Conservation (phyloP, 2,888 invertebrate species). For the Nemotelus pantherinus region DNA sequence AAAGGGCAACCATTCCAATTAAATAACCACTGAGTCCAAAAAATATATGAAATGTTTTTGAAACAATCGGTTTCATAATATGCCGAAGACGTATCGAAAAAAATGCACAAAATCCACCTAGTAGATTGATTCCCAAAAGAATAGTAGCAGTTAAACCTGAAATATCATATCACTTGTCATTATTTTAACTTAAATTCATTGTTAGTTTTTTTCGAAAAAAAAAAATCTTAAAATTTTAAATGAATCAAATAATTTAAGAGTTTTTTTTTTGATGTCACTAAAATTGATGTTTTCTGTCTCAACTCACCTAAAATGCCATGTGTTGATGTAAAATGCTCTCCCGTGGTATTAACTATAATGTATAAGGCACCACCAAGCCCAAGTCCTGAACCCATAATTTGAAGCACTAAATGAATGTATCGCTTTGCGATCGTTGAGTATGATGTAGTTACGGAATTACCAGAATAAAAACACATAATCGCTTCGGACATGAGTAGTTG, state of each 20-base stretch:
- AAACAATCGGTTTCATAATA: neutral
- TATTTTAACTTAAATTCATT: neutral
- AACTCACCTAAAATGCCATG: slow-evolving; percentile 59
- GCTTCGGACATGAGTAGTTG: slow-evolving; percentile 61
- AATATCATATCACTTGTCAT: neutral
- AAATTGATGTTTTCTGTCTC: neutral
- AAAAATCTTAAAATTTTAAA: neutral
- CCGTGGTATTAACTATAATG: slow-evolving; percentile 57
- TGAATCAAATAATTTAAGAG: neutral
- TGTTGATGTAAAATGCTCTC: slow-evolving; percentile 59
- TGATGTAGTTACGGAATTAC: slow-evolving; percentile 57
- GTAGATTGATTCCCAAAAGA: neutral
- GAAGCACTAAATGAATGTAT: slow-evolving; percentile 57
- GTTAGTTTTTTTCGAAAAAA: neutral
- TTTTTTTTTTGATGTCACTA: neutral
- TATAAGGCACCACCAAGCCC: slow-evolving; percentile 57
- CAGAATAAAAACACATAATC: slow-evolving; percentile 62
- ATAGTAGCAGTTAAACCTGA: slow-evolving; percentile 7
- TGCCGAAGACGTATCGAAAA: neutral
- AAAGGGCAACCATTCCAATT: slow-evolving; percentile 4
- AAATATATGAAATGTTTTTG: slow-evolving; percentile 8
- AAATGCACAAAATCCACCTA: neutral
- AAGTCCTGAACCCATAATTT: slow-evolving; percentile 59
- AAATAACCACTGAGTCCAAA: neutral
- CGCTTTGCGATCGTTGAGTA: neutral